Base-by-base conservation (phyloP, 2,797 vertebrate species). In the Diplodus sargus region DNA sequence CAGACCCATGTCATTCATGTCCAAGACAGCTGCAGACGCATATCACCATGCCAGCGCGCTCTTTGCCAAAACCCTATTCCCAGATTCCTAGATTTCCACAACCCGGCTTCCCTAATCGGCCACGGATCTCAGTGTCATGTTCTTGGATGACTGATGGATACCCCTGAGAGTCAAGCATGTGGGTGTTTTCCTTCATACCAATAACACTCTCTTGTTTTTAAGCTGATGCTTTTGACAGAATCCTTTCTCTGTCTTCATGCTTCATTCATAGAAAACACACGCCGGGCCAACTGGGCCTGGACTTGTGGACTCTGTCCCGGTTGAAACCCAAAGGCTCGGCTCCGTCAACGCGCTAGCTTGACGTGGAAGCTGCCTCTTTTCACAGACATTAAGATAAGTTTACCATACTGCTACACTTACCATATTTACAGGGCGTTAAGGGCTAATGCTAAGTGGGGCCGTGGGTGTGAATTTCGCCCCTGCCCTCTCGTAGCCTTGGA, bases 31-130 rank as follows among this genome's bases (percentile, higher is more conserved):
- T 92, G 90, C 90, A 81, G 82, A 88, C 62, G 52, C 79, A 63
- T 72, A 76, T 85, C 83, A 56, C 76, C 25, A 73, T 86, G 76
- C 86, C 82, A 86, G 86, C 15, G 11, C 15, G 2, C 30, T 72
- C 66, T 79, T 79, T 80, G 85, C 90, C 91, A 92, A 90, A 92
- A 87, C 73, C 81, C 39, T 85, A 87, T 92, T 93, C 94, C 92
- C 90, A 92, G 90, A 94, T 91, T 94, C 88, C 90, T 89, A 74
- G 82, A 92, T 93, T 94, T 94, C 91, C 90, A 89, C 83, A 86
- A 89, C 56, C 73, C 81, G 45, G 87, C 78, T 89, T 89, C 72
- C 69, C 82, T 88, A 90, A 92, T 94, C 63, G 56, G 86, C 81
- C 82, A 91, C 58, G 81, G 89, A 87, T 92, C 90, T 89, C 83